phyloP scores from a whole-genome alignment of 2,888 invertebrate species.

The Pterobdella sp. region DNA sequence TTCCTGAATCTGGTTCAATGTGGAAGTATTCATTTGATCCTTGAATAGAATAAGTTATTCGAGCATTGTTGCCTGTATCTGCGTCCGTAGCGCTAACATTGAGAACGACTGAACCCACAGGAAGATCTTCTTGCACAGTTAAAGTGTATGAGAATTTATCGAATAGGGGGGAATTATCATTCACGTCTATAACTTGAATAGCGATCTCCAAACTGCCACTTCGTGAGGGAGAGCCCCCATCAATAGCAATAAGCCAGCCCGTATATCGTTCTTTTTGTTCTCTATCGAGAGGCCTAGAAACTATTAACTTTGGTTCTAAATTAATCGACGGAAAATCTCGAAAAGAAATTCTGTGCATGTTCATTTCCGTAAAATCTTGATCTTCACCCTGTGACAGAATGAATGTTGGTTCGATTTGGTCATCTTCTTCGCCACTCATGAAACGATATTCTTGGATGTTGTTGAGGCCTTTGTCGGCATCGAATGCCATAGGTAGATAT shows the following conservation, averaged over 20 bases:
- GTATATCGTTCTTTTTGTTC: conserved; percentile 37
- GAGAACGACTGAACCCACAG: conserved; percentile 29
- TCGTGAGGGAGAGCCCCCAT: conserved; percentile 31
- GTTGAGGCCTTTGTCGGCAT: conserved; percentile 13
- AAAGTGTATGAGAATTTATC: conserved; percentile 29
- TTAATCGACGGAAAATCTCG: neutral
- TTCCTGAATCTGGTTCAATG: conserved; percentile 29
- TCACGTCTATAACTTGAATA: conserved; percentile 31
- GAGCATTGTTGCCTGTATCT: conserved; percentile 32
- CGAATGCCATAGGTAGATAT: conserved; percentile 22
- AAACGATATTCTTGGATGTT: conserved; percentile 20
- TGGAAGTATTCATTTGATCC: conserved; percentile 29
- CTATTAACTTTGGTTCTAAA: conserved; percentile 29
- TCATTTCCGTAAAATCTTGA: neutral
- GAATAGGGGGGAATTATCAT: conserved; percentile 35
- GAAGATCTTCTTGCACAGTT: conserved; percentile 30
- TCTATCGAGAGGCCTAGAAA: conserved; percentile 41
- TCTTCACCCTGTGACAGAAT: neutral
- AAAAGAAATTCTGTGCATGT: conserved; percentile 8
- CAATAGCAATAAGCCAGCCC: conserved; percentile 30
- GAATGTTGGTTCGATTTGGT: conserved; percentile 3
- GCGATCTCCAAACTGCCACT: conserved; percentile 28
- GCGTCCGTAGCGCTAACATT: conserved; percentile 33
- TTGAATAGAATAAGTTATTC: conserved; percentile 31
- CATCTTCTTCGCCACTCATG: neutral